Conservation (phyloP, 2,888 invertebrate species). For the Conops quadrifasciatus region DNA sequence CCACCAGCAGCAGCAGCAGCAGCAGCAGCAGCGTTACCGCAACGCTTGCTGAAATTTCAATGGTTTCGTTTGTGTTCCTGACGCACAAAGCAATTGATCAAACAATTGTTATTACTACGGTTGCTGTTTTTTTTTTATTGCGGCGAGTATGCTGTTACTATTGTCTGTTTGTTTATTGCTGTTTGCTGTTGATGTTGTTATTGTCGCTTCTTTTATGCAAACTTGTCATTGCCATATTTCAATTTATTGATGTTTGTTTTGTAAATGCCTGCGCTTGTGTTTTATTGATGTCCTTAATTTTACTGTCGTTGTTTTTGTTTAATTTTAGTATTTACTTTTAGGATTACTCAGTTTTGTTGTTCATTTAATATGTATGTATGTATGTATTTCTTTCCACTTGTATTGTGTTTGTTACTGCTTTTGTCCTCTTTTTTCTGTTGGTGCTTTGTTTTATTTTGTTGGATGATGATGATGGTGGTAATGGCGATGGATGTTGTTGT, state of each 20-base stretch:
- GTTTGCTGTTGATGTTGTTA: slow-evolving; percentile 10
- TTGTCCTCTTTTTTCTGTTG: no score
- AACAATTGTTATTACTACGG: not conserved
- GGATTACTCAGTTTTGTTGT: no score
- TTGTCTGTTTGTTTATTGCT: not conserved
- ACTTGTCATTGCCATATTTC: not conserved
- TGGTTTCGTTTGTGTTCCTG: not conserved
- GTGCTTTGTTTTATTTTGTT: no score
- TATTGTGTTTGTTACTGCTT: no score
- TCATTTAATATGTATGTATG: no score
- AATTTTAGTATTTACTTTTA: no score
- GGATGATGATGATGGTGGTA: no score
- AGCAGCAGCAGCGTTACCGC: not conserved
- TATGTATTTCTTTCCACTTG: no score
- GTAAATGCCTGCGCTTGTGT: not conserved
- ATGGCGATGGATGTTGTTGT: no score
- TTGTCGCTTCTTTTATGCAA: not conserved
- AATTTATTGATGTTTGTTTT: not conserved
- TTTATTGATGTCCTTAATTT: not conserved
- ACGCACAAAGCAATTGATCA: slow-evolving; percentile 22
- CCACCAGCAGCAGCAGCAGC: not conserved
- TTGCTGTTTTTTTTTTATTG: slow-evolving; percentile 2
- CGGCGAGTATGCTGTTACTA: not conserved
- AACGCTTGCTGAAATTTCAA: slow-evolving; percentile 13
- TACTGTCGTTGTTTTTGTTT: no score